Conservation (phyloP, 1,140 invertebrate genomes). For the Uloborus diversus region DNA sequence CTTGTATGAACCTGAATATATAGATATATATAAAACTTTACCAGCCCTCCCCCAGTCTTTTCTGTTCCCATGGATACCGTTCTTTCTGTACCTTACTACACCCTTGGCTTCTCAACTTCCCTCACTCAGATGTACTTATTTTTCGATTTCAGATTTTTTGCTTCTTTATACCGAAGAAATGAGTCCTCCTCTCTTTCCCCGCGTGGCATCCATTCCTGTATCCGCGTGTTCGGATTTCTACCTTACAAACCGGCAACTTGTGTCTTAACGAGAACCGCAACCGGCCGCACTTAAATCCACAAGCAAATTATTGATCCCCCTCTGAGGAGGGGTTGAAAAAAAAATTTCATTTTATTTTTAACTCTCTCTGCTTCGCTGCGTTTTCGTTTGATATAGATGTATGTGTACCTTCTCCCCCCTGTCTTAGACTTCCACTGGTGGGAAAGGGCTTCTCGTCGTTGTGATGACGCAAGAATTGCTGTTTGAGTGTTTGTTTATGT, state of each 20-base stretch:
- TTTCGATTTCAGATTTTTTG: constrained; percentile 55
- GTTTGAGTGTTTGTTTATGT: too few species aligned
- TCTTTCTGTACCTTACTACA: constrained; percentile 44
- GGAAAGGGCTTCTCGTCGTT: too few species aligned
- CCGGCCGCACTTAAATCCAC: constrained; percentile 50
- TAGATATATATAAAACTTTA: constrained; percentile 38
- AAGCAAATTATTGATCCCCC: constrained; percentile 48
- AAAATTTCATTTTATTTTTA: not conserved
- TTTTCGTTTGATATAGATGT: too few species aligned
- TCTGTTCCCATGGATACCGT: constrained; percentile 46
- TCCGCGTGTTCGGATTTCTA: constrained; percentile 43
- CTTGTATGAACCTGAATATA: constrained; percentile 37
- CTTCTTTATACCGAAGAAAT: constrained; percentile 20
- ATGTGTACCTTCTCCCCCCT: too few species aligned
- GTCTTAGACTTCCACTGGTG: too few species aligned
- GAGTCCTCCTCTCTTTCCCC: not conserved
- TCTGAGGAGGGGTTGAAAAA: not conserved
- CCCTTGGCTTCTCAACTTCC: constrained; percentile 45
- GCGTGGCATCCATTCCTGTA: constrained; percentile 35
- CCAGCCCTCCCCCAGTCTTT: not conserved
- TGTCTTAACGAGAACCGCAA: constrained; percentile 51
- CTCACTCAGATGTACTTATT: constrained; percentile 53
- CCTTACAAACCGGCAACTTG: constrained; percentile 38
- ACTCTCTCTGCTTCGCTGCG: not conserved
- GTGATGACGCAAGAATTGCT: too few species aligned